A percentile compares a stretch with the other conserved stretches of the same genome.
phyloP scores from a whole-genome alignment of 1,140 invertebrate genomes.

The Anthonomus grandis region DNA sequence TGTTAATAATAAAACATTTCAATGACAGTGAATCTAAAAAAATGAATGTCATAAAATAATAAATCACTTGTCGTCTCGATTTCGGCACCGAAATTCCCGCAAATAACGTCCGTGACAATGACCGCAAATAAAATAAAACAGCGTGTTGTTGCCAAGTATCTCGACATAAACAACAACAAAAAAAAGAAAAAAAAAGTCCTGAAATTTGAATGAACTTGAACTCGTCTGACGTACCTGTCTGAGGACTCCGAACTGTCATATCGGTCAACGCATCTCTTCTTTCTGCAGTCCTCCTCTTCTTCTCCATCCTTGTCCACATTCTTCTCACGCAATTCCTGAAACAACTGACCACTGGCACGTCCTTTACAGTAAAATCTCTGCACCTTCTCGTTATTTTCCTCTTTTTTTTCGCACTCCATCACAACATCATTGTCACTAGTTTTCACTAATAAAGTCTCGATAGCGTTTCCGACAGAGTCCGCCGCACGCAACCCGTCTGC shows the following conservation, averaged over 20 bases:
- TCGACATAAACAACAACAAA: slow-evolving; percentile 21
- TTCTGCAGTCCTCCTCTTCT: slow-evolving; percentile 60
- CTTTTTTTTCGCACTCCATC: slow-evolving; percentile 29
- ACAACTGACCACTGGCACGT: slow-evolving; percentile 42
- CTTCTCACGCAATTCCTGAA: slow-evolving; percentile 36
- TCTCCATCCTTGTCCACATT: slow-evolving; percentile 38
- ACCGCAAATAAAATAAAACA: slow-evolving; percentile 34
- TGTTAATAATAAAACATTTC: too few species aligned
- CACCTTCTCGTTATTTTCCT: slow-evolving; percentile 34
- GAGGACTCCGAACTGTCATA: slow-evolving; percentile 87
- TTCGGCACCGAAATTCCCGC: slow-evolving; percentile 40
- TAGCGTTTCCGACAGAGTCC: slow-evolving; percentile 36
- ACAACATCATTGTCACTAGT: slow-evolving; percentile 32
- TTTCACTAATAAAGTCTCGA: slow-evolving; percentile 40
- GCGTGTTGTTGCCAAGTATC: slow-evolving; percentile 24
- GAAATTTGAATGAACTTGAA: slow-evolving; percentile 1
- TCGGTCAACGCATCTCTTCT: slow-evolving; percentile 80
- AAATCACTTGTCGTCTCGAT: too few species aligned
- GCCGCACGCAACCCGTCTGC: slow-evolving; percentile 50
- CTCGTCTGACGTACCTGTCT: slow-evolving; percentile 76
- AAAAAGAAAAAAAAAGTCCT: slow-evolving; percentile 2
- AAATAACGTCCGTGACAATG: slow-evolving; percentile 46
- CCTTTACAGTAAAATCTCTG: slow-evolving; percentile 37
- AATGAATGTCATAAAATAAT: too few species aligned
- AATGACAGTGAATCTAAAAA: too few species aligned